Base-by-base conservation (phyloP, 2,888 invertebrate species). In the Coelopa pilipes region DNA sequence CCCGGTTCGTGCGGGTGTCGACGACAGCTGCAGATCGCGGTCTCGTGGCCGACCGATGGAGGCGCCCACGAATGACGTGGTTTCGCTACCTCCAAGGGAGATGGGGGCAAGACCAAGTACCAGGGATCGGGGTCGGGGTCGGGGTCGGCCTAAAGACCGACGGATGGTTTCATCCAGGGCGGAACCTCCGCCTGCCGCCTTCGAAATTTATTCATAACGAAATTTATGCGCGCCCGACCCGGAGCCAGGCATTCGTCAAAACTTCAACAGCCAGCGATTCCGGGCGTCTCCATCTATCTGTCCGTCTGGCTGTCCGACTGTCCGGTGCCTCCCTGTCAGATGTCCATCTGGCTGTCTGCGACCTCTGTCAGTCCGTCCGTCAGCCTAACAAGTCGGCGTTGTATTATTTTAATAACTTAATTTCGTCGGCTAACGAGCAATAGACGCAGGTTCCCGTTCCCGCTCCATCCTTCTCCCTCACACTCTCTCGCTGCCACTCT, bases 371-470 rank as follows among this genome's bases (percentile, higher is more conserved):
- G 66, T 69, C 19, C 24, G 46, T 45, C 49, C 4, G 17, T 21
- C 65, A 45, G 11, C 47, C 13, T 17, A n/a, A 19, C 57, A 19
- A 19, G 57, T 67, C 50, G 55, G 46, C 70, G 72, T 70, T 70
- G 67, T 78, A 24, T 49, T 82, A 82, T 83, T 82, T 82, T 83
- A 83, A 83, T 82, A 81, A 84, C 83, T 84, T 84, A 85, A 84
- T 85, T 85, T 85, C 78, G 75, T 77, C 4, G 7, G 34, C 75
- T 73, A 62, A 62, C 60, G 62, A 53, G 17, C 49, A 49, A 46
- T 19, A 49, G 21, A 60, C 4, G 34, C 2, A 34, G 7, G 34
- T 2, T 34, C 34, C 34, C 2, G 7, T 7, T 34, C 34, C 34
- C 34, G 7, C 2, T 34, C 34, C 2, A 4, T 34, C 34, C 34